Percentiles rank a stretch among this genome's conserved stretches.
Conservation (phyloP, 2,797 vertebrate species). For the Nothura maculosa region DNA sequence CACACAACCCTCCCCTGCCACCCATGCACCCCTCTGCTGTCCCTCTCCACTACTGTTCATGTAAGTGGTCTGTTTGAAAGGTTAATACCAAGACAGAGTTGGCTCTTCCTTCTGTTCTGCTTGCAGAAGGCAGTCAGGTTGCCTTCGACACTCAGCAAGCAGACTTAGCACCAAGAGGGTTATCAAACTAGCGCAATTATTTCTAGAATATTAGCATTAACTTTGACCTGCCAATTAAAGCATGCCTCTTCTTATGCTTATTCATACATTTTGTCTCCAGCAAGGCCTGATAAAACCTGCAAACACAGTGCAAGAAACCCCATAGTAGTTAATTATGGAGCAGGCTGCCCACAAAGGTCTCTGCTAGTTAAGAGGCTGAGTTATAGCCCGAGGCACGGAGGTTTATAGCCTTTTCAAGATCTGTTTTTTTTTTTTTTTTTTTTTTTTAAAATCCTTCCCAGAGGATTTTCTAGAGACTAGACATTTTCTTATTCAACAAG, state of each 20-base stretch:
- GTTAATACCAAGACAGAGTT: not conserved
- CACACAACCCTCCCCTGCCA: not conserved
- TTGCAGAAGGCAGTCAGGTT: not conserved
- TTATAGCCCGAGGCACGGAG: conserved; percentile 7
- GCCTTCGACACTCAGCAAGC: not conserved
- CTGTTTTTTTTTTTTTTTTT: not conserved
- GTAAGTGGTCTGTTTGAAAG: not conserved
- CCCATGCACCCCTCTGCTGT: accelerated
- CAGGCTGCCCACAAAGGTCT: not conserved
- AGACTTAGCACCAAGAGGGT: not conserved
- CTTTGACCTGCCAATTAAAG: not conserved
- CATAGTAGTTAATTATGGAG: conserved; percentile 34
- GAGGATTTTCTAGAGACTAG: not conserved
- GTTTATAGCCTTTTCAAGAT: not conserved
- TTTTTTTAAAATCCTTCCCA: not conserved
- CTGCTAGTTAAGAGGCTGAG: not conserved
- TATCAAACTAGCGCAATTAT: not conserved
- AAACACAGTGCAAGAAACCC: not conserved
- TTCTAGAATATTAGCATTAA: not conserved
- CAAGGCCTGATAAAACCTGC: not conserved
- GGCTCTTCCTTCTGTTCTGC: not conserved
- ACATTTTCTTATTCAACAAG: not conserved
- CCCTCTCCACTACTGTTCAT: not conserved
- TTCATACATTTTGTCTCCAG: not conserved
- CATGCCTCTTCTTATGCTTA: not conserved